Conservation (phyloP, 1,140 invertebrate genomes). For the Luehdorfia chinensis region DNA sequence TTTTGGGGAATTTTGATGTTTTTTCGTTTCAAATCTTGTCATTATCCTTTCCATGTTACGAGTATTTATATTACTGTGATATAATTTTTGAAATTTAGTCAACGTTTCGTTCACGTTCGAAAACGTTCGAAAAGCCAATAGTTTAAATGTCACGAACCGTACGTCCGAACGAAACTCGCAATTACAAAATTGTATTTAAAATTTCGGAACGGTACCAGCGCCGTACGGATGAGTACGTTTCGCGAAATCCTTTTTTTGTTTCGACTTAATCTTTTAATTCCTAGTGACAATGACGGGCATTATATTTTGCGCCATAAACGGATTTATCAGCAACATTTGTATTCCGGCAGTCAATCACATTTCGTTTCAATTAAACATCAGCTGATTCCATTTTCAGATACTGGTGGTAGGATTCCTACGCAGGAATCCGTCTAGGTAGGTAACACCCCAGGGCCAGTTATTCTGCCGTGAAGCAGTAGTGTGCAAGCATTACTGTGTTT, state of each 20-base stretch:
- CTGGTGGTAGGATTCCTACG: too few relatives aligned
- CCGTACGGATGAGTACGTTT: neutral
- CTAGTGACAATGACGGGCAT: slow-evolving; percentile 11
- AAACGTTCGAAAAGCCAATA: too few relatives aligned
- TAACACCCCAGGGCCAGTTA: too few relatives aligned
- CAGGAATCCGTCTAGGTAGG: too few relatives aligned
- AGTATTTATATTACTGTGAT: too few relatives aligned
- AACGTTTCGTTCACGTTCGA: too few relatives aligned
- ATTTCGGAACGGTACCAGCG: neutral
- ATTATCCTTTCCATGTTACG: too few relatives aligned
- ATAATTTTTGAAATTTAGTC: too few relatives aligned
- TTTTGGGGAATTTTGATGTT: too few relatives aligned
- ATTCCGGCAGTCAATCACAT: neutral
- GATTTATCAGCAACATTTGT: slow-evolving; percentile 2
- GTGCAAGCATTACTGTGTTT: too few relatives aligned
- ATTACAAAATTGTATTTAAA: slow-evolving; percentile 13
- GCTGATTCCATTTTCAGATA: neutral
- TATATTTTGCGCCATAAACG: neutral
- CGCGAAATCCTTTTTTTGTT: neutral
- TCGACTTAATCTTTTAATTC: slow-evolving; percentile 8
- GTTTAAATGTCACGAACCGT: slow-evolving; percentile 2
- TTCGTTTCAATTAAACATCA: neutral
- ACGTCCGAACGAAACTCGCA: slow-evolving; percentile 1
- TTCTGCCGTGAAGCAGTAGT: too few relatives aligned
- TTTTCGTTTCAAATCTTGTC: too few relatives aligned